These are phyloP conservation scores for Magallana gigas DNA, from an alignment of 1,140 invertebrate genomes.

Conservation along the genomic window DNA sequence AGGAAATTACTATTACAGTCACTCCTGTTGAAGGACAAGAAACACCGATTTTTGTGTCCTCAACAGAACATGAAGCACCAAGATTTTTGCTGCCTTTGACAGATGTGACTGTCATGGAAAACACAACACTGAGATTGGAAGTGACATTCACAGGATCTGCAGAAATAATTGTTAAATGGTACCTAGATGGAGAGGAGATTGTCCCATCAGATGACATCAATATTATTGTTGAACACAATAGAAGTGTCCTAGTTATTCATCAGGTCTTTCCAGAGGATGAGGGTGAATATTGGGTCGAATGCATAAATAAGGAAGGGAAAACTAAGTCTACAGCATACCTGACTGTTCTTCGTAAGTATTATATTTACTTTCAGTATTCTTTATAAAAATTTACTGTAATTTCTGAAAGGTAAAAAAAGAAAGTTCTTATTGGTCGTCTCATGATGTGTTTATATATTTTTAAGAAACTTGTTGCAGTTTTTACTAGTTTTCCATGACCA, in stretches of 20 bases:
- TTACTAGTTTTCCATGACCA: neutral
- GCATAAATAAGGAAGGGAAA: constrained; percentile 74
- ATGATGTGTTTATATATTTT: neutral
- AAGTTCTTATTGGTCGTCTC: neutral
- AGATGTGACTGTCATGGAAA: constrained; percentile 74
- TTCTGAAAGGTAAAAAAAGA: neutral
- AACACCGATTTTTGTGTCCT: constrained; percentile 44
- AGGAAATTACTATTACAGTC: constrained; percentile 59
- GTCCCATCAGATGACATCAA: constrained; percentile 71
- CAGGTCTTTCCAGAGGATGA: constrained; percentile 76
- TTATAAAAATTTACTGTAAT: no score
- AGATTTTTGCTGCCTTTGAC: constrained; percentile 72
- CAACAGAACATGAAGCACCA: constrained; percentile 68
- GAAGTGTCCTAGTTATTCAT: constrained; percentile 70
- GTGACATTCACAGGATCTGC: constrained; percentile 72
- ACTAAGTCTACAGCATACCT: constrained; percentile 74
- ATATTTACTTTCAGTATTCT: neutral
- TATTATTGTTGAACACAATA: constrained; percentile 69
- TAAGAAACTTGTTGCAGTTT: neutral
- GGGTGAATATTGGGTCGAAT: constrained; percentile 76
- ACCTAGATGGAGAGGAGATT: constrained; percentile 74
- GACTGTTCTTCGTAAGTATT: constrained; percentile 75
- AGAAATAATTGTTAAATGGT: constrained; percentile 73
- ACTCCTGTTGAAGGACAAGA: constrained; percentile 54
- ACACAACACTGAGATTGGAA: constrained; percentile 67